phyloP scores from a whole-genome alignment of 2,888 invertebrate genomes.

The Bimastos eiseni region DNA sequence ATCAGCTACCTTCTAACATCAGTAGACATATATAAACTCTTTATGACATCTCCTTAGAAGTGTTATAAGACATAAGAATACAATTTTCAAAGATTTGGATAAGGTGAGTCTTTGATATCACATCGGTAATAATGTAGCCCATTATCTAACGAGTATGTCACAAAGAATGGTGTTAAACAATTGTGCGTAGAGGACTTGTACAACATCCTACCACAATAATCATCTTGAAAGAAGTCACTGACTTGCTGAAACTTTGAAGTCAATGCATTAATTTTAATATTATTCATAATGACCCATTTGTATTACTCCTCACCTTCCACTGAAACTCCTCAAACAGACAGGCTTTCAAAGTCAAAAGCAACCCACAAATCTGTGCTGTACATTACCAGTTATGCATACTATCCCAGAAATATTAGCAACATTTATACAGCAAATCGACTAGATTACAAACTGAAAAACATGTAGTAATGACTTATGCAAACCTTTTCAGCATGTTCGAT shows the following conservation, averaged over 20 bases:
- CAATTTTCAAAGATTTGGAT: no score
- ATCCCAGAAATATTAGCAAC: neutral
- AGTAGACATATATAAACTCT: neutral
- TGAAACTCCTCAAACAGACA: neutral
- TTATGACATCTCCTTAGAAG: neutral
- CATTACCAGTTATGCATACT: neutral
- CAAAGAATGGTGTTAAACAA: neutral
- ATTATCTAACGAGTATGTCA: neutral
- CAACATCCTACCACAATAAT: neutral
- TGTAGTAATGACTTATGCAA: neutral
- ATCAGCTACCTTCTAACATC: neutral
- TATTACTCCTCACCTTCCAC: neutral
- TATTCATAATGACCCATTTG: neutral
- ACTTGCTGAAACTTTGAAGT: neutral
- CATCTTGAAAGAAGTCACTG: neutral
- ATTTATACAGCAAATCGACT: neutral
- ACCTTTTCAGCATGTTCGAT: conserved; percentile 80
- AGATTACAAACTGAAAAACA: neutral
- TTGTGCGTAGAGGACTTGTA: neutral
- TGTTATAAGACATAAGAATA: neutral
- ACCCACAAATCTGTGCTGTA: neutral
- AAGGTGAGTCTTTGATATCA: no score
- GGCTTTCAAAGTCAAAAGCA: neutral
- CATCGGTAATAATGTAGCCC: no score
- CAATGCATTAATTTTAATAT: neutral